Percentiles rank a stretch among this genome's conserved stretches.
Evolutionary conservation across 2,888 invertebrate genomes (phyloP).

Genomic region (Lapara coniferarum): DNA sequence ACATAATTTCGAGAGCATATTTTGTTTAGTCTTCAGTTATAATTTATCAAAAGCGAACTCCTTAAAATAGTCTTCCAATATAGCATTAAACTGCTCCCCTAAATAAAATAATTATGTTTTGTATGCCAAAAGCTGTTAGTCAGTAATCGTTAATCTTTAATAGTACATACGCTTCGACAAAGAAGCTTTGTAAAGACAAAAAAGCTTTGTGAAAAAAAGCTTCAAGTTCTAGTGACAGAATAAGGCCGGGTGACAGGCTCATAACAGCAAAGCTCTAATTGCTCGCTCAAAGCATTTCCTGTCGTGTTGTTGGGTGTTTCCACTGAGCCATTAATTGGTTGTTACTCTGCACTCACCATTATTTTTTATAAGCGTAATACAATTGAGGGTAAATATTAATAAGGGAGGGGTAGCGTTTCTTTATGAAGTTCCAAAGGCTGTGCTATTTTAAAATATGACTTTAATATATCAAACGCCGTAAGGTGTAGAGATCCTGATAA

Average conservation of each 20-base stretch:
- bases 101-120: no score
- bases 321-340: constrained; percentile 18
- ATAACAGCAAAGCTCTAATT: constrained; percentile 14
- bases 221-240: not conserved
- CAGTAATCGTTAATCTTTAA: no score
- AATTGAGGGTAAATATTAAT: not conserved
- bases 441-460: not conserved
- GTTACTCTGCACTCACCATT: constrained; percentile 19
- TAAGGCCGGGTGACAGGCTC: not conserved
- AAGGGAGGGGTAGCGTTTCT: not conserved
- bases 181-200: no score
- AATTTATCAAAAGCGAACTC: no score
- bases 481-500: no score
- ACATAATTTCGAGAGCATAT: no score
- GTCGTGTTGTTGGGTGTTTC: constrained; percentile 11
- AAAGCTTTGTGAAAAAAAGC: no score
- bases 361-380: constrained; percentile 21
- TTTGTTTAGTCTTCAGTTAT: no score
- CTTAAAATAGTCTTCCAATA: no score
- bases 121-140: no score
- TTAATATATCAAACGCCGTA: not conserved
- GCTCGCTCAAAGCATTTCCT: constrained; percentile 16
- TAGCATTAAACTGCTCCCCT: no score
- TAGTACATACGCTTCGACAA: no score
- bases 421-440: not conserved